Conservation (phyloP, 53 echinoderm and acorn worm species). For the Mesocentrotus franciscanus region DNA sequence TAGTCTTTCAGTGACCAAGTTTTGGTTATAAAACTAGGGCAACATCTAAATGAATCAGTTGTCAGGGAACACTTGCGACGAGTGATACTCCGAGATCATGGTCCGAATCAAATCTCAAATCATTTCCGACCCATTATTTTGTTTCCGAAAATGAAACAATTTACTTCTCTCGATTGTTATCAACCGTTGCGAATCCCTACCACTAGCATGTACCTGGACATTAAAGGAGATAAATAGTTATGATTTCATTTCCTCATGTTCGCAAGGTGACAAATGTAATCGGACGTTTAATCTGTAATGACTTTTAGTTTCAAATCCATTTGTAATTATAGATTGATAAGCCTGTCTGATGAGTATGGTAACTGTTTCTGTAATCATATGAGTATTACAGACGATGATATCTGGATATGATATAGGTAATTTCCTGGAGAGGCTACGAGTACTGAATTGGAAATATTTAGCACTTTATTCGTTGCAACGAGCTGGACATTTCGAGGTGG, state of each 20-base stretch:
- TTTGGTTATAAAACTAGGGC: neutral
- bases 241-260: neutral
- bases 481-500: neutral
- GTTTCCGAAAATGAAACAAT: conserved; percentile 11
- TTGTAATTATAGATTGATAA: neutral
- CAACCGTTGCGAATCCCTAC: neutral
- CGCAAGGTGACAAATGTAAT: neutral
- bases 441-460: neutral
- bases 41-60: conserved; percentile 4
- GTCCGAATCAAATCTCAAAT: neutral
- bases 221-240: neutral
- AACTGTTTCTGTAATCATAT: neutral
- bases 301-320: neutral
- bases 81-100: neutral
- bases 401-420: neutral
- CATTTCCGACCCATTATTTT: neutral
- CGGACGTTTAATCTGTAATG: neutral
- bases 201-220: neutral
- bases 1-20: neutral
- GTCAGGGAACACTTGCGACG: neutral
- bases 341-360: neutral
- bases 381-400: neutral
- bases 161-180: conserved; percentile 15
- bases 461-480: no score
- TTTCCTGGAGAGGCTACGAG: neutral